Conservation (phyloP, 2,888 invertebrate species). For the Cantharis lateralis region DNA sequence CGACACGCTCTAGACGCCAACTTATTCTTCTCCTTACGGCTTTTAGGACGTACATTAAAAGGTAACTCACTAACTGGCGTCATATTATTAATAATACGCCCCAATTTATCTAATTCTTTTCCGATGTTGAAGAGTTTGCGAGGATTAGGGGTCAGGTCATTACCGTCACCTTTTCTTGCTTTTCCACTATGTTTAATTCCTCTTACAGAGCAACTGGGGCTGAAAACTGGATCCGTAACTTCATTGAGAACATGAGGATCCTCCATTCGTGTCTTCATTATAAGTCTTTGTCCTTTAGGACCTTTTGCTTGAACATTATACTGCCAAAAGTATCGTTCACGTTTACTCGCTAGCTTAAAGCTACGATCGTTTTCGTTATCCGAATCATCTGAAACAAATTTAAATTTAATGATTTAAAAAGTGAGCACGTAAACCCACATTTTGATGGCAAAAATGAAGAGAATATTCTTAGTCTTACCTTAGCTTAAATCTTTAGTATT, state of each 20-base stretch:
- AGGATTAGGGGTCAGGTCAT: slow-evolving; percentile 95
- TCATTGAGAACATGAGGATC: slow-evolving; percentile 92
- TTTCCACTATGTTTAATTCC: slow-evolving; percentile 87
- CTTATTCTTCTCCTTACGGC: slow-evolving; percentile 98
- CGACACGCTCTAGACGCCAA: slow-evolving; percentile 95
- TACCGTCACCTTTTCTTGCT: slow-evolving; percentile 95
- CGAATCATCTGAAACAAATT: slow-evolving; percentile 59
- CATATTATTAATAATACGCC: slow-evolving; percentile 92
- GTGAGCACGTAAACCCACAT: too few species aligned
- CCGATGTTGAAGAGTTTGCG: slow-evolving; percentile 89
- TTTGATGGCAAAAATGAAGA: too few species aligned
- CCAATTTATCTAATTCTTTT: slow-evolving; percentile 87
- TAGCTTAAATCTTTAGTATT: too few species aligned
- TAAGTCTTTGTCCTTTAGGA: slow-evolving; percentile 90
- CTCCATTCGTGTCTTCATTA: slow-evolving; percentile 81
- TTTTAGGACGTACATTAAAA: slow-evolving; percentile 84
- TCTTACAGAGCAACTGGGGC: slow-evolving; percentile 86
- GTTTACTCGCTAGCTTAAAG: slow-evolving; percentile 59
- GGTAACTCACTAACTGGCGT: slow-evolving; percentile 93
- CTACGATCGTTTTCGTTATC: slow-evolving; percentile 66
- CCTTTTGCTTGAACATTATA: slow-evolving; percentile 98
- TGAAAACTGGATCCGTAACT: slow-evolving; percentile 95
- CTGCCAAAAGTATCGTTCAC: slow-evolving; percentile 95
- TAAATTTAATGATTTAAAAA: neutral
- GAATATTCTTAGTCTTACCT: too few species aligned